Conservation (phyloP, 30 jellyfish, hydroid and myxozoan genomes). For the Aurelia aurita region DNA sequence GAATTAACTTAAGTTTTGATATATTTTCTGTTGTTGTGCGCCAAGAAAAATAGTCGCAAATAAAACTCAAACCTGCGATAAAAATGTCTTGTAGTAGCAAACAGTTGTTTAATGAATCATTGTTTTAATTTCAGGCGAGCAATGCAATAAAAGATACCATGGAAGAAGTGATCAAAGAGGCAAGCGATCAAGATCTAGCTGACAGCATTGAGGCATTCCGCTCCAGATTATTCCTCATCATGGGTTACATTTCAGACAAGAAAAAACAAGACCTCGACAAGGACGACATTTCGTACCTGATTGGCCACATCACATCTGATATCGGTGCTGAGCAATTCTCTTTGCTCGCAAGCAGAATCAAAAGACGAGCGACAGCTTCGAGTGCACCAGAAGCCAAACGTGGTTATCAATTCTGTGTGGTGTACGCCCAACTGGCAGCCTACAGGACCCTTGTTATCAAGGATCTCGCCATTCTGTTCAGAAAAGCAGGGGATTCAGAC, state of each 20-base stretch:
- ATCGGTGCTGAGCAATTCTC: not conserved
- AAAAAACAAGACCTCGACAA: not conserved
- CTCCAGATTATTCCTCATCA: not conserved
- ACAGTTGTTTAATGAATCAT: not conserved
- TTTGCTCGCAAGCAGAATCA: not conserved
- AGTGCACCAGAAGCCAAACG: slow-evolving; percentile 1
- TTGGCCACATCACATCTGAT: not conserved
- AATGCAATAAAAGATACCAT: slow-evolving; percentile 15
- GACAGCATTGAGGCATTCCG: not conserved
- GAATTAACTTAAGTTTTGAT: too few relatives aligned
- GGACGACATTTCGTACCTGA: not conserved
- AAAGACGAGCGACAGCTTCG: not conserved
- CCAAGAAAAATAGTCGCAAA: too few relatives aligned
- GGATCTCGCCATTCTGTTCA: not conserved
- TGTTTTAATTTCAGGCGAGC: not conserved
- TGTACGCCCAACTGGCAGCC: slow-evolving; percentile 25
- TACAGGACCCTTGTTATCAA: slow-evolving; percentile 1
- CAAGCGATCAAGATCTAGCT: slow-evolving; percentile 22
- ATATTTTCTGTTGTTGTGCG: too few relatives aligned
- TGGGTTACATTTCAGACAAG: not conserved
- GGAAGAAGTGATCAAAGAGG: slow-evolving; percentile 23
- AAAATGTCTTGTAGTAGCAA: too few relatives aligned
- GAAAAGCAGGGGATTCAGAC: not conserved
- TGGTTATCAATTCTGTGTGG: slow-evolving; percentile 16
- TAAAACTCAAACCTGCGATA: too few relatives aligned